phyloP scores from a whole-genome alignment of 2,888 invertebrate genomes.

The Drosophila melanosoma region DNA sequence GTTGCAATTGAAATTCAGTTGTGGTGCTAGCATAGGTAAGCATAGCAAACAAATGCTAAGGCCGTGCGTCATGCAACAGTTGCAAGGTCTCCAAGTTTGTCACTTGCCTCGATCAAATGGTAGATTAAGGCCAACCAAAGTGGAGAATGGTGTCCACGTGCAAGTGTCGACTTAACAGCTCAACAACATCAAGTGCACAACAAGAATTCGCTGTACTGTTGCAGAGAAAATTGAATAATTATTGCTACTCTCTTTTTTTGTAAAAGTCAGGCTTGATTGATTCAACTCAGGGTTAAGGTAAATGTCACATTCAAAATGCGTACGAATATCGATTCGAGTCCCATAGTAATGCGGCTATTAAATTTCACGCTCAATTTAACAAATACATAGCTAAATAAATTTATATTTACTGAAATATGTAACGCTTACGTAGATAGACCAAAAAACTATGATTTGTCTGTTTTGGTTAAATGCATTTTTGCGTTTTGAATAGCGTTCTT shows the following conservation, averaged over 20 bases:
- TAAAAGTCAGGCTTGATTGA: constrained; percentile 75
- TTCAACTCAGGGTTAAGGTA: constrained; percentile 77
- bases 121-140: constrained; percentile 16
- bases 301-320: constrained; percentile 66
- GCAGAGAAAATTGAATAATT: constrained; percentile 53
- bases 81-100: constrained; percentile 33
- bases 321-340: constrained; percentile 21
- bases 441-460: not conserved
- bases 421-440: not conserved
- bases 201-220: constrained; percentile 2
- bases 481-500: not conserved
- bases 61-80: constrained; percentile 28
- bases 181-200: constrained; percentile 10
- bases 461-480: constrained; percentile 35
- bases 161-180: constrained; percentile 41
- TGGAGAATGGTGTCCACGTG: constrained; percentile 29
- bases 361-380: constrained; percentile 70
- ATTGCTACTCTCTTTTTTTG: constrained; percentile 11
- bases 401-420: not conserved
- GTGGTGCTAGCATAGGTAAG: constrained; percentile 6
- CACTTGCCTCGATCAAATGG: constrained; percentile 54
- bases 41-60: constrained; percentile 21
- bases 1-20: constrained; percentile 55
- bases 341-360: constrained; percentile 33
- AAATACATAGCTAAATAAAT: constrained; percentile 29